Evolutionary conservation across 2,888 invertebrate genomes (phyloP).

Genomic region (Camptogramma bilineatum): DNA sequence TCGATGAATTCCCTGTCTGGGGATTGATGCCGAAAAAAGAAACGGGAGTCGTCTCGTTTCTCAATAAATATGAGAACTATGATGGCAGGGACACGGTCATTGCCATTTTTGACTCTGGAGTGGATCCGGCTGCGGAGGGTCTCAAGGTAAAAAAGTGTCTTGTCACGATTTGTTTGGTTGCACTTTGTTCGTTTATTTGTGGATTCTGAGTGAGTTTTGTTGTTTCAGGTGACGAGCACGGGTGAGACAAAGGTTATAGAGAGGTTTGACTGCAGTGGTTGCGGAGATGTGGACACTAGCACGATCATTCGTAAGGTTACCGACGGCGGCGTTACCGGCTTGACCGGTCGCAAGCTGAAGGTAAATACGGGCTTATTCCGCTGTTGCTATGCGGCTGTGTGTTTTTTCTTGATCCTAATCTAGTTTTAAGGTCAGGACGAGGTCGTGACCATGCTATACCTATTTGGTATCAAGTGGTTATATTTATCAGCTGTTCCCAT

Average conservation of each 20-base stretch:
- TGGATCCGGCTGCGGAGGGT: conserved; percentile 98
- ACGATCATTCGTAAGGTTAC: conserved; percentile 75
- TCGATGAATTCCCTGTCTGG: conserved; percentile 92
- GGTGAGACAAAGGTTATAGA: conserved; percentile 97
- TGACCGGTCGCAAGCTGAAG: conserved; percentile 95
- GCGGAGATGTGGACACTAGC: conserved; percentile 98
- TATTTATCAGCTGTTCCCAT: conserved; percentile 17
- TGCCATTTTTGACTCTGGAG: conserved; percentile 98
- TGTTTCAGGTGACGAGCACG: conserved; percentile 91
- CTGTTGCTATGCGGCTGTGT: conserved; percentile 21
- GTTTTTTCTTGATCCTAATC: conserved; percentile 16
- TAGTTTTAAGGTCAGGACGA: conserved; percentile 29
- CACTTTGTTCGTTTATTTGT: conserved; percentile 51
- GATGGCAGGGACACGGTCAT: conserved; percentile 97
- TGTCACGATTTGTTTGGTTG: conserved; percentile 76
- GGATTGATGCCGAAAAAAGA: conserved; percentile 97
- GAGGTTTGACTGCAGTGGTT: conserved; percentile 97
- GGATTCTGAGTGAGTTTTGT: conserved; percentile 40
- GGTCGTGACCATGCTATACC: conserved; percentile 21
- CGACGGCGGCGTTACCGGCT: conserved; percentile 92
- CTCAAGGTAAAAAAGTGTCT: conserved; percentile 90
- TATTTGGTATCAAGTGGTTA: conserved; percentile 20
- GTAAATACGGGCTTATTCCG: conserved; percentile 74
- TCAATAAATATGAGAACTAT: conserved; percentile 94
- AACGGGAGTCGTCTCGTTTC: conserved; percentile 94